Conservation (phyloP, 1,140 invertebrate genomes). For the Leptopilina boulardi region DNA sequence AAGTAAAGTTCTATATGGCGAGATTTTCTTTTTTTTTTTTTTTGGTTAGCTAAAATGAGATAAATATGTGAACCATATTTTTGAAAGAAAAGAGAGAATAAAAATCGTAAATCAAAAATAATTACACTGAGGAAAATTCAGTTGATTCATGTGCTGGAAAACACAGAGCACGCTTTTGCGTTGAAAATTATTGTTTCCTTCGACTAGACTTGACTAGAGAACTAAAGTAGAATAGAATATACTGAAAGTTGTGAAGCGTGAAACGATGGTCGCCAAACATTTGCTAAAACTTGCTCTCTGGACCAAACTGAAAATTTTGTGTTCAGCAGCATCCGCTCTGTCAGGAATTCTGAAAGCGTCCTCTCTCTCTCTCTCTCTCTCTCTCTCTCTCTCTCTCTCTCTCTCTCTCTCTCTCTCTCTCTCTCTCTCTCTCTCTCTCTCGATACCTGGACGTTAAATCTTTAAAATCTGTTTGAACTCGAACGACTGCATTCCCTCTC, state of each 20-base stretch:
- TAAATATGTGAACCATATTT: constrained; percentile 18
- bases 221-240: neutral
- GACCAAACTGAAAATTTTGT: neutral
- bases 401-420: constrained; percentile 12
- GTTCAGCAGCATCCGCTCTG: constrained; percentile 2
- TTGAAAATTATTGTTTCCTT: constrained; percentile 26
- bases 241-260: neutral
- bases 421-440: too few relatives aligned
- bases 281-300: neutral
- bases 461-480: constrained; percentile 28
- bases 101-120: constrained; percentile 32
- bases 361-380: constrained; percentile 6
- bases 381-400: constrained; percentile 8
- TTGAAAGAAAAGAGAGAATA: neutral
- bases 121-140: constrained; percentile 14
- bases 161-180: constrained; percentile 5
- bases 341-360: constrained; percentile 9
- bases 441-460: constrained; percentile 31
- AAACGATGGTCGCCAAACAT: constrained; percentile 14
- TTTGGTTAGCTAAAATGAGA: neutral
- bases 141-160: constrained; percentile 19
- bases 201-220: neutral
- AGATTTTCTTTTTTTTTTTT: neutral
- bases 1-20: too few relatives aligned
- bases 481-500: constrained; percentile 11